Evolutionary conservation across 1,140 invertebrate species (phyloP), one percentile per base, ranked within the genome.

Genomic region (Psix sp.): DNA sequence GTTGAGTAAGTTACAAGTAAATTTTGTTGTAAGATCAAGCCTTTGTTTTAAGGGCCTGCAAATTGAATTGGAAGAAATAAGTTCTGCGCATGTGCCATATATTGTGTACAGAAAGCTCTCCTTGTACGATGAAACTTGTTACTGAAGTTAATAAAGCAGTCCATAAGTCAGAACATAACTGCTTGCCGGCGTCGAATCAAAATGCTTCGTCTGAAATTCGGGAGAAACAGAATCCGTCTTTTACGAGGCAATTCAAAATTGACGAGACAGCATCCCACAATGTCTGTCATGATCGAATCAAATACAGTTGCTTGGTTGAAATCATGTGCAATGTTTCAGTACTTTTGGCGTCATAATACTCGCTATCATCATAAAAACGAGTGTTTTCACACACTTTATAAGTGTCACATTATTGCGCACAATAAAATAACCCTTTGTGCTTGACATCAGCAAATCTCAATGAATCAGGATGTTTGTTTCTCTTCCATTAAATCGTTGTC

Each of bases 191-290:
- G 42, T 13, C 24, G 14, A 33, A 60, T 73, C 60, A 38, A 60
- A 73, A 49, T 49, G 39, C 66, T 63, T 54, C 54, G 14, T 51
- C 60, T 66, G 39, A 66, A 56, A 73, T 66, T 73, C 48, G 45
- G 52, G 38, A 60, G 54, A 48, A 60, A 56, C 56, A 35, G 42
- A 60, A 66, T 66, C 66, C 48, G 35, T 60, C 46, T 73, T 73
- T 73, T 73, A 73, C 52, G 70, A 73, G 70, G 60, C 48, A 60
- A 73, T 73, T 59, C 48, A 57, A 20, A 49, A 59, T 72, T 72
- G 67, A 72, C 67, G 67, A 63, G 51, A 49, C 48, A 33, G 38
- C 21, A 57, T 63, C 43, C 35, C 35, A 39, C 51, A 39, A 63
- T 24, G 59, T 63, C 70, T 63, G 49, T 31, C 70, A 43, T 49